Base-by-base conservation (phyloP, 2,797 vertebrate genomes). In the Clarias pachynema region DNA sequence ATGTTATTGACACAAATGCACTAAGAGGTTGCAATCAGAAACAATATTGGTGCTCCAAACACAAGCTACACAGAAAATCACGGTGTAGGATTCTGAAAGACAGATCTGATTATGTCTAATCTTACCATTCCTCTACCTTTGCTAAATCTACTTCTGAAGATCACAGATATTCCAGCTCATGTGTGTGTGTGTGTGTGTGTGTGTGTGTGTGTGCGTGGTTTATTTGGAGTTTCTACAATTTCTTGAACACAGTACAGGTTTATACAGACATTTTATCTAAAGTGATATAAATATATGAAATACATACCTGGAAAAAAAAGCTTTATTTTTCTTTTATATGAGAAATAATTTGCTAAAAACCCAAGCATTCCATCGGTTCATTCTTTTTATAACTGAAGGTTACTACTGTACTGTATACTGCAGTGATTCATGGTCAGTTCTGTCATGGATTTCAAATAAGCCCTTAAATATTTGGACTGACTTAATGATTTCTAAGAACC, bases 131-230 rank as follows among this genome's bases (percentile, higher is more conserved):
- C 12, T 59, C 80, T 75, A 80, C 68, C 29, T 34, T 62, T 59
- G 57, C 59, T 73, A 53, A 63, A 83, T 81, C 84, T 85, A 80
- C 56, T 82, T 78, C 79, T 65, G 56, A 70, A 75, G 49, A 65
- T 65, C 40, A 49, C 86, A 86, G 88, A 85, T 77, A 73, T 79
- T 86, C 83, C 81, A 81, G 82, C 63, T 86, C 77, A 62, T 49
- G 44, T 12, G 10, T 49, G 44, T 49, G 44, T 12, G 10, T 49
- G 44, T 49, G 10, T 49, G 44, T 49, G 44, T 49, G 44, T 10
- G 44, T 9, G 40, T 79, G 74, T 1, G 8, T n/a, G n/a, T n/a
- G n/a, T n/a, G n/a, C n/a, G n/a, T 53, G 24, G 59, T 74, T 44
- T 29, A 82, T 77, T 81, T 82, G n/a, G 70, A 62, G 60, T 22